These are phyloP conservation scores for Beroe forskalii DNA, from an alignment of 37 sponge, comb jelly and placozoan species.

Conservation along the genomic window DNA sequence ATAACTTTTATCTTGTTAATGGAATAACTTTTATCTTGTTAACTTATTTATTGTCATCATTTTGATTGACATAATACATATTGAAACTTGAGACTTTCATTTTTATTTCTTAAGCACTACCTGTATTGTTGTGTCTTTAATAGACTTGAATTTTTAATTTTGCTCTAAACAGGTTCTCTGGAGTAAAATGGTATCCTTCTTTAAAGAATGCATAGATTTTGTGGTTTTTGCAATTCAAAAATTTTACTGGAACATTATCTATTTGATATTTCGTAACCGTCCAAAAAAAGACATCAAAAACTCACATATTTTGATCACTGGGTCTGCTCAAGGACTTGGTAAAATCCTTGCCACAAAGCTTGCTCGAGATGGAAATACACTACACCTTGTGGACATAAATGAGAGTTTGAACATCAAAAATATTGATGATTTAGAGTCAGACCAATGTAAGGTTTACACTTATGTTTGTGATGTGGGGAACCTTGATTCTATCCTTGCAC, in stretches of 20 bases:
- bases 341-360: background rate
- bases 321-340: constrained; percentile 34
- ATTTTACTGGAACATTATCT: background rate
- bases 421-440: background rate
- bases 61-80: background rate
- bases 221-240: background rate
- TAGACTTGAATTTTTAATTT: too few species aligned
- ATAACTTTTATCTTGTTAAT: background rate
- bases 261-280: constrained; percentile 4
- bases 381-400: constrained; percentile 52
- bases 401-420: background rate
- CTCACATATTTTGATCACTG: constrained; percentile 53
- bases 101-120: background rate
- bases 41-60: background rate
- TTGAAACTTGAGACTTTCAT: background rate
- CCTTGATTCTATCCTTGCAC: background rate
- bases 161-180: too few species aligned
- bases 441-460: background rate
- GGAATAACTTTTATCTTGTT: background rate
- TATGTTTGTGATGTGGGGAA: constrained; percentile 19
- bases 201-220: background rate
- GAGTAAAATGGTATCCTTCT: background rate
- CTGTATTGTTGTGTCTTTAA: background rate
- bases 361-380: constrained; percentile 25
- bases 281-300: constrained; percentile 53